Percentiles rank a stretch among this genome's conserved stretches.
Evolutionary conservation across 2,797 vertebrate species (phyloP).

Genomic region (Danio jaintianensis): DNA sequence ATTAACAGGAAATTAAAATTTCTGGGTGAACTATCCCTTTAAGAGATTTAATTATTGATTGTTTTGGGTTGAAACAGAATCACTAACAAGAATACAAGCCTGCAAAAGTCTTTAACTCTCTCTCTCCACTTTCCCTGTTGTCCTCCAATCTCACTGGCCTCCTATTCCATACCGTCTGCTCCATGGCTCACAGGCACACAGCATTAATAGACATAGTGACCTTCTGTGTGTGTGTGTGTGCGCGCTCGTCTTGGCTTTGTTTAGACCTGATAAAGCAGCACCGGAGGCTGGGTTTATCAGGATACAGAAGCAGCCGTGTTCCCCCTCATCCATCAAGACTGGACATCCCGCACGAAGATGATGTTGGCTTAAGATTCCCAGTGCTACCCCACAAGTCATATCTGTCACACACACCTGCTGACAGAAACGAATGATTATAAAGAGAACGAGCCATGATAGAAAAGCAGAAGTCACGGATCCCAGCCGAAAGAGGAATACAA

Average conservation of each 20-base stretch:
- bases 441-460: neutral
- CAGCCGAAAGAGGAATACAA: neutral
- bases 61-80: no score
- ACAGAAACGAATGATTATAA: slow-evolving; percentile 42
- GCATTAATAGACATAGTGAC: slow-evolving; percentile 49
- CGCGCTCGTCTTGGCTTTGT: slow-evolving; percentile 3
- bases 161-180: slow-evolving; percentile 9
- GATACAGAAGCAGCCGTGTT: slow-evolving; percentile 35
- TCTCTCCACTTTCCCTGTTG: slow-evolving; percentile 18
- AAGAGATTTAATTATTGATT: no score
- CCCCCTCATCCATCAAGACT: slow-evolving; percentile 53
- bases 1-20: no score
- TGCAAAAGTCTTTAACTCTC: neutral
- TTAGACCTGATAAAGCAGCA: slow-evolving; percentile 32
- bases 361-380: slow-evolving; percentile 37
- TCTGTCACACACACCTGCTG: slow-evolving; percentile 33
- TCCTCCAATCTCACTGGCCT: neutral
- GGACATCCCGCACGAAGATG: slow-evolving; percentile 40
- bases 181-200: slow-evolving; percentile 28
- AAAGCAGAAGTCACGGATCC: slow-evolving; percentile 2
- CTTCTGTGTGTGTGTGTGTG: slow-evolving; percentile 8
- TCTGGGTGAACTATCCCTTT: no score
- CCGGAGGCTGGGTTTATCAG: slow-evolving; percentile 40
- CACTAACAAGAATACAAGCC: no score
- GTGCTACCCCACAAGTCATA: slow-evolving; percentile 35